phyloP scores from a whole-genome alignment of 2,113 vertebrate genomes.

The Xiphophorus maculatus region DNA sequence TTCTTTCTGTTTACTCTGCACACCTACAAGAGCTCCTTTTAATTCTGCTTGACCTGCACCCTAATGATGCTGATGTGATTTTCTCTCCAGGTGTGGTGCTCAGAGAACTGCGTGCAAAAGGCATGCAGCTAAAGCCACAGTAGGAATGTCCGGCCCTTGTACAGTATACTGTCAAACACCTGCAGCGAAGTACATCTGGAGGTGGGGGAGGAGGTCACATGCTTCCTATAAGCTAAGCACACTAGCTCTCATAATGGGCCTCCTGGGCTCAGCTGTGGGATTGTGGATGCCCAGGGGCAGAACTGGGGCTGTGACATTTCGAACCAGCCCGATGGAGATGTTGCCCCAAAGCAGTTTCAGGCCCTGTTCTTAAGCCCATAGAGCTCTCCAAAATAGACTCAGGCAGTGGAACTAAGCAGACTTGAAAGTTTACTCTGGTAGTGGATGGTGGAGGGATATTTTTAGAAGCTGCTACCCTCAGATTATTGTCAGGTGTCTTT shows the following conservation, averaged over 20 bases:
- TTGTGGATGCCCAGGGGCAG: constrained; percentile 58
- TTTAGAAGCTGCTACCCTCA: constrained; percentile 58
- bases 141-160: background rate
- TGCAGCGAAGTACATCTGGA: constrained; percentile 46
- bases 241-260: constrained; percentile 37
- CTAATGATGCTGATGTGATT: constrained; percentile 38
- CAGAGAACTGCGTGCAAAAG: background rate
- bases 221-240: constrained; percentile 55
- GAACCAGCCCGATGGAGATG: constrained; percentile 57
- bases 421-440: constrained; percentile 74
- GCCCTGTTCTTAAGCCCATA: constrained; percentile 55
- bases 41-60: constrained; percentile 55
- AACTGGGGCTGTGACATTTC: constrained; percentile 54
- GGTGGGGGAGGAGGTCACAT: constrained; percentile 54
- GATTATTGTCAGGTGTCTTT: constrained; percentile 66
- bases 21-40: constrained; percentile 42
- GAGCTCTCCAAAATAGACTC: constrained; percentile 73
- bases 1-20: constrained; percentile 53
- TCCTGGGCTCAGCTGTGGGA: constrained; percentile 62
- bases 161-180: constrained; percentile 25
- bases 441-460: constrained; percentile 59
- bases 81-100: constrained; percentile 47
- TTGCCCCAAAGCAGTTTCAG: constrained; percentile 48
- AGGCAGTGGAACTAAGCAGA: constrained; percentile 77
- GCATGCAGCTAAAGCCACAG: constrained; percentile 25